Evolutionary conservation across 2,888 invertebrate species (phyloP).

Genomic region (Hypolimnas misippus): DNA sequence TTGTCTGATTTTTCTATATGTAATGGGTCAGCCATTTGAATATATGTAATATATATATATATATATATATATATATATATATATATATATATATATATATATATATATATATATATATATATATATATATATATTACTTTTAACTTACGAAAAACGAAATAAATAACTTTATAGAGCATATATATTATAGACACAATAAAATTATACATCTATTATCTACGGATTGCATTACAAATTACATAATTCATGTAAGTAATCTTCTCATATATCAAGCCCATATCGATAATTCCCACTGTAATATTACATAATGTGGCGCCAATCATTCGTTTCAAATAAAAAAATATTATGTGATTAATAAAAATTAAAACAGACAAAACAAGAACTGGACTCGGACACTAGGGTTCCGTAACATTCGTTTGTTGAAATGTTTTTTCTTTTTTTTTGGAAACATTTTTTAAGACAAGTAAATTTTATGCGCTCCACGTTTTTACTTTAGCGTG

Average conservation of each 20-base stretch:
- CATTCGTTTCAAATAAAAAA: constrained; percentile 30
- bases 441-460: not conserved
- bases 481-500: too few relatives aligned
- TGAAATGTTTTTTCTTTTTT: not conserved
- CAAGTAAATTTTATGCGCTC: too few relatives aligned
- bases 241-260: not conserved
- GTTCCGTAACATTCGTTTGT: constrained; percentile 1
- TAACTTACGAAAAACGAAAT: too few relatives aligned
- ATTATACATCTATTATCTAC: not conserved
- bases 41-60: too few relatives aligned
- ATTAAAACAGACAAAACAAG: constrained; percentile 5
- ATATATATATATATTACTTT: too few relatives aligned
- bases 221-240: constrained; percentile 1
- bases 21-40: too few relatives aligned
- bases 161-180: too few relatives aligned
- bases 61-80: too few relatives aligned
- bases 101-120: too few relatives aligned
- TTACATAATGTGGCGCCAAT: constrained; percentile 20
- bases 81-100: too few relatives aligned
- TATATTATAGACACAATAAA: too few relatives aligned
- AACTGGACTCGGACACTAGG: not conserved
- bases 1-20: too few relatives aligned
- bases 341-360: constrained; percentile 28
- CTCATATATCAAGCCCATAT: not conserved
- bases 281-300: not conserved